Evolutionary conservation across 2,888 invertebrate species (phyloP).

Genomic region (Andrena bucephala): DNA sequence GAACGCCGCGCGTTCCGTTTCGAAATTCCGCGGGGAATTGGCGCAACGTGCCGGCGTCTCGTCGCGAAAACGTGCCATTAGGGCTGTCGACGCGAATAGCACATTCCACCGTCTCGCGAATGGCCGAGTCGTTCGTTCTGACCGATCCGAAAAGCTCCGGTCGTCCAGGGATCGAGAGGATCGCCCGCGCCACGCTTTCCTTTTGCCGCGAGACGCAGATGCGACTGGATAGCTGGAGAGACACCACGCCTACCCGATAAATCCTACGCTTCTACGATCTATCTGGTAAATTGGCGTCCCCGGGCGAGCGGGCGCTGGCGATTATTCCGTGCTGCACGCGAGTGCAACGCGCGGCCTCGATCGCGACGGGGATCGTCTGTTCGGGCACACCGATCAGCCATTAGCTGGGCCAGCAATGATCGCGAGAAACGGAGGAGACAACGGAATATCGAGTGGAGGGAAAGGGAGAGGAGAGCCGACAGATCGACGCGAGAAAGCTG

Average conservation of each 20-base stretch:
- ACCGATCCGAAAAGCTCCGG: too few relatives aligned
- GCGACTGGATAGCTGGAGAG: neutral
- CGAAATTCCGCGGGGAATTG: slow-evolving; percentile 58
- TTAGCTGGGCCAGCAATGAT: slow-evolving; percentile 48
- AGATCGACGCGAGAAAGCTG: slow-evolving; percentile 25
- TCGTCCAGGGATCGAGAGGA: too few relatives aligned
- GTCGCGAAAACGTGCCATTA: slow-evolving; percentile 55
- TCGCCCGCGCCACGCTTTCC: neutral
- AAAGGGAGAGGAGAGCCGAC: slow-evolving; percentile 40
- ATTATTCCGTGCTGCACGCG: slow-evolving; percentile 45
- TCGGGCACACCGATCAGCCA: slow-evolving; percentile 28
- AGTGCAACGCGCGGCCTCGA: slow-evolving; percentile 9
- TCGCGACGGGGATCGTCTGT: slow-evolving; percentile 41
- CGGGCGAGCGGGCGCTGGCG: slow-evolving; percentile 13
- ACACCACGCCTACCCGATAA: slow-evolving; percentile 23
- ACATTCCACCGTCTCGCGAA: slow-evolving; percentile 37
- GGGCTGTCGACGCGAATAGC: slow-evolving; percentile 55
- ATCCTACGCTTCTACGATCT: slow-evolving; percentile 3
- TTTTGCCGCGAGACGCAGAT: neutral
- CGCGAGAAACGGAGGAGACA: slow-evolving; percentile 48
- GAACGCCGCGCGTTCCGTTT: slow-evolving; percentile 30
- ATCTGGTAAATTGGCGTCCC: slow-evolving; percentile 16
- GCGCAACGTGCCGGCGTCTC: slow-evolving; percentile 43
- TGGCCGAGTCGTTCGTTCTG: neutral
- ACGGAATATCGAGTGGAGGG: slow-evolving; percentile 32